These are phyloP conservation scores for Aplodontia rufa DNA, from an alignment of 2,113 vertebrate species.

Conservation along the genomic window DNA sequence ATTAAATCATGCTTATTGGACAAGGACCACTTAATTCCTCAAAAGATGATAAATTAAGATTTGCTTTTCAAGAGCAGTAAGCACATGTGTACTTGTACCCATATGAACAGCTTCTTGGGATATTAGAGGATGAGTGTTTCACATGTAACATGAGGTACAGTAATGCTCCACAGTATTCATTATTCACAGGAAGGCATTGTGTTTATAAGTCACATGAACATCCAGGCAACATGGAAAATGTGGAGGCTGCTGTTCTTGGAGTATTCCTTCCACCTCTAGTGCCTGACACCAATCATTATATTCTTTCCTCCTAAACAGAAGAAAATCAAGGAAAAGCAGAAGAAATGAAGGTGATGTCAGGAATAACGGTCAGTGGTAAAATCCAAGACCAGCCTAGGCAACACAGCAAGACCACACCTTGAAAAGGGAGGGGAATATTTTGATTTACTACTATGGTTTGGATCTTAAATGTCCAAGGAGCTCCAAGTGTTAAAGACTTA, in stretches of 20 bases:
- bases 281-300: not conserved
- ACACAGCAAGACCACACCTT: not conserved
- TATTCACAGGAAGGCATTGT: not conserved
- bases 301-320: not conserved
- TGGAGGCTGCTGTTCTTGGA: not conserved
- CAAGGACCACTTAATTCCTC: not conserved
- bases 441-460: not conserved
- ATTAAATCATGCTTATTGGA: not conserved
- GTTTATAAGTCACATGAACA: not conserved
- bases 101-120: not conserved
- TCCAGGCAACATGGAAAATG: accelerated
- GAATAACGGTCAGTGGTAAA: no score
- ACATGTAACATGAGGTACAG: accelerated
- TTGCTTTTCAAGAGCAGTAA: not conserved
- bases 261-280: not conserved
- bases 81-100: accelerated
- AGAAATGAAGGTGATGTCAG: not conserved
- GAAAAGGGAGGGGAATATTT: not conserved
- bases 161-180: not conserved
- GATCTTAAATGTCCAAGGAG: not conserved
- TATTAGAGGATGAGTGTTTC: not conserved
- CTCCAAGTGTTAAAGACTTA: not conserved
- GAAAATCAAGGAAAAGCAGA: not conserved
- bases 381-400: not conserved
- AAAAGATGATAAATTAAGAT: not conserved